Evolutionary conservation across 2,888 invertebrate species (phyloP), one percentile per base, ranked within the genome.

Genomic region (Chalcis sispes): DNA sequence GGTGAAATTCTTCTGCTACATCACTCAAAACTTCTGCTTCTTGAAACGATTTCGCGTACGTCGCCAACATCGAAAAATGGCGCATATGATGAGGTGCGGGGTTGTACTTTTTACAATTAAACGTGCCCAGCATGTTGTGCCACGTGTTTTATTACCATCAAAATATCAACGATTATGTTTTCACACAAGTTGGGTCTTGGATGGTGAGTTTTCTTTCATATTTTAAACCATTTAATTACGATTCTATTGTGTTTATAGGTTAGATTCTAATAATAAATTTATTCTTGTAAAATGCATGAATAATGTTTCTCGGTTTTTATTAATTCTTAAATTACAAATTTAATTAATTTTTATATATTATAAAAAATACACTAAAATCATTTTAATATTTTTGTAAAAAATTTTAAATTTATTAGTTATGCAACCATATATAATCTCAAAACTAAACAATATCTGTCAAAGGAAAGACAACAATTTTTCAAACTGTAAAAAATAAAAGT

Each of bases 111-210:
- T 83, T 48, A 82, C 82, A 13, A 67, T 85, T 5, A 85, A 83
- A 79, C 80, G 81, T 27, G 80, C 79, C 25, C 83, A 82, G 40
- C 83, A 79, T 10, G 59, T 80, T 46, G 76, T 84, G 76, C 82
- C 85, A 25, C 83, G 83, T 2, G 65, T 81, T 58, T 78, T 79
- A n/a, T 66, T 85, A 52, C 84, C 87, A 0, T 65, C 80, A 40
- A 86, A 82, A 79, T 83, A 84, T 80, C 85, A 85, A 29, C 83
- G 87, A 82, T 79, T 84, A 84, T 87, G 87, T 79, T 85, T 88
- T 62, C 88, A 88, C 77, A 85, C 87, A 15, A 88, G 87, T 72
- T 83, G 83, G 81, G 74, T 87, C 10, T 81, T 87, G 79, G 85
- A 88, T 65, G 86, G 89, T 87, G 76, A 82, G 83, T 75, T 75